phyloP scores from a whole-genome alignment of 2,888 invertebrate genomes.

The Nemapogon koenigi region DNA sequence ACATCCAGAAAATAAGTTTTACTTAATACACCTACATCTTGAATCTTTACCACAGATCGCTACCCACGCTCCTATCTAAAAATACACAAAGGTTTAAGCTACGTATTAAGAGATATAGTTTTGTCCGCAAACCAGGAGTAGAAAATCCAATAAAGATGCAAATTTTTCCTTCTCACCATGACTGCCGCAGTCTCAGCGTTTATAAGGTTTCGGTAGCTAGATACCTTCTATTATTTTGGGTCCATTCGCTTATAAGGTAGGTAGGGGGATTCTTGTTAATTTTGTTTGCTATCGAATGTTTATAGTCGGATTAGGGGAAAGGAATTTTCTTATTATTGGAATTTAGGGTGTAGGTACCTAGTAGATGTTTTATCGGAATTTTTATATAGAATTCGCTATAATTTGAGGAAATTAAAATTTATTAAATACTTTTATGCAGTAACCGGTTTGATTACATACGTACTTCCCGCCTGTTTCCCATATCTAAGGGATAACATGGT shows the following conservation, averaged over 20 bases:
- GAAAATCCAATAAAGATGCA: conserved; percentile 63
- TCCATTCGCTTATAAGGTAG: conserved; percentile 1
- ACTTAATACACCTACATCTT: too few relatives aligned
- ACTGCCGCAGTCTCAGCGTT: conserved; percentile 3
- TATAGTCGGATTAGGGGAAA: neutral
- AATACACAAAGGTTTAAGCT: conserved; percentile 48
- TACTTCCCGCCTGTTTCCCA: too few relatives aligned
- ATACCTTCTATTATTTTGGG: conserved; percentile 5
- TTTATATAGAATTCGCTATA: too few relatives aligned
- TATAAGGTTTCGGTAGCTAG: too few relatives aligned
- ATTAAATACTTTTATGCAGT: too few relatives aligned
- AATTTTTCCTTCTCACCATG: conserved; percentile 47
- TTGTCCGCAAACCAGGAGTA: conserved; percentile 50
- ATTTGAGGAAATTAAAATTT: too few relatives aligned
- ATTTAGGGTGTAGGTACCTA: too few relatives aligned
- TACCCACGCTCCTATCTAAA: conserved; percentile 20
- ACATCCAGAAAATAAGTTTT: too few relatives aligned
- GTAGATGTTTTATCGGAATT: too few relatives aligned
- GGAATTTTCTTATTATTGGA: conserved; percentile 2
- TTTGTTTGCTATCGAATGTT: conserved; percentile 29
- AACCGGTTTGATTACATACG: too few relatives aligned
- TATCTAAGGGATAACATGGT: too few relatives aligned
- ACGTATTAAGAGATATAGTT: conserved; percentile 53
- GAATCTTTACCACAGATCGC: too few relatives aligned
- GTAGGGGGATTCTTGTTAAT: conserved; percentile 29